phyloP scores from a whole-genome alignment of 2,113 vertebrate genomes.

The Puntigrus tetrazona region DNA sequence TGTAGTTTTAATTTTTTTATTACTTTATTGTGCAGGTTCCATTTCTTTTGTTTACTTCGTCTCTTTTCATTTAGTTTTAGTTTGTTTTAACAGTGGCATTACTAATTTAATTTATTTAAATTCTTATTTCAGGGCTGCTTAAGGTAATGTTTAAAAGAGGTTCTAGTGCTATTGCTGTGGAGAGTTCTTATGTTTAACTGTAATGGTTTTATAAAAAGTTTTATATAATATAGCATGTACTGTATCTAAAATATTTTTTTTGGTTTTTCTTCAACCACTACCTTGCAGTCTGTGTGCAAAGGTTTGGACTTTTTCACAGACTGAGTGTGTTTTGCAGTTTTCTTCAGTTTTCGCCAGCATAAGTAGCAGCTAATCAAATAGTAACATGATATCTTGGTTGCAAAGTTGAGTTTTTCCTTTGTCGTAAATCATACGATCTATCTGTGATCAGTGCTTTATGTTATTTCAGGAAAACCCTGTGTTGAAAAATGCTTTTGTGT shows the following conservation, averaged over 20 bases:
- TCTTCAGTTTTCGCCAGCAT: no score
- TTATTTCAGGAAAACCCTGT: not conserved
- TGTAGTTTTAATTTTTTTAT: not conserved
- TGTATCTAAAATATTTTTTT: not conserved
- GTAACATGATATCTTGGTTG: not conserved
- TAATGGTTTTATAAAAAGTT: not conserved
- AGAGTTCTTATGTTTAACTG: not conserved
- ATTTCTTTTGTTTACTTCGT: not conserved
- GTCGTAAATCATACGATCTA: not conserved
- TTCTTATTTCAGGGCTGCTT: not conserved
- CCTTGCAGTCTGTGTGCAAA: no score
- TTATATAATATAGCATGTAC: not conserved
- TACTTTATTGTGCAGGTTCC: not conserved
- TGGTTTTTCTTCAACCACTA: no score
- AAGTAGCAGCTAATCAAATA: not conserved
- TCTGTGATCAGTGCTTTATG: not conserved
- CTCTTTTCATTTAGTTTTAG: not conserved
- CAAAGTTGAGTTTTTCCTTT: not conserved
- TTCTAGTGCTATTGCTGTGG: not conserved
- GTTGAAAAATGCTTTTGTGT: not conserved
- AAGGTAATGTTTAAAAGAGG: not conserved
- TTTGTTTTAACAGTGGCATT: not conserved
- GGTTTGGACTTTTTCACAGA: no score
- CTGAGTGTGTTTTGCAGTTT: no score
- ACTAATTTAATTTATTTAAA: not conserved